Percentiles rank a stretch among this genome's conserved stretches.
Evolutionary conservation across 2,113 vertebrate genomes (phyloP).

Genomic region (Silurus glanis): DNA sequence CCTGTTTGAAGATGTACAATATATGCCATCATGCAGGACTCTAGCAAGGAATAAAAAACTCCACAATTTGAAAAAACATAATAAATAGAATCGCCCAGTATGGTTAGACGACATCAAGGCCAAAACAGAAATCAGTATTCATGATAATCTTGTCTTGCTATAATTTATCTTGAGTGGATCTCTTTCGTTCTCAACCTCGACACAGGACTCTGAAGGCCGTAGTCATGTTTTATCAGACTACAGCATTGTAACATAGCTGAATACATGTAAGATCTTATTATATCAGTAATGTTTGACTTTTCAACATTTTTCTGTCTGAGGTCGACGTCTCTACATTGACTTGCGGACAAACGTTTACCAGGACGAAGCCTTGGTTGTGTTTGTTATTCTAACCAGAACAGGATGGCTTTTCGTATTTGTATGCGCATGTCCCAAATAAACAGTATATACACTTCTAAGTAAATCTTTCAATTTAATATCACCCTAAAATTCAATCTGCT

Average conservation of each 20-base stretch:
- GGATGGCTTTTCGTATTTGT: background rate
- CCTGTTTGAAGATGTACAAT: background rate
- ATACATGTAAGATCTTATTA: background rate
- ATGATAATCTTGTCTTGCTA: background rate
- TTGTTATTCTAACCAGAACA: background rate
- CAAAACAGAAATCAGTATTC: background rate
- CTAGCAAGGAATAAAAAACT: background rate
- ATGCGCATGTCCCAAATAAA: background rate
- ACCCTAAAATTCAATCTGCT: background rate
- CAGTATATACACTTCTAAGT: background rate
- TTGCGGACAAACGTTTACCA: no score
- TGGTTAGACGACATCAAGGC: background rate
- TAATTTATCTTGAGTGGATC: background rate
- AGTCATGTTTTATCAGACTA: slow-evolving; percentile 8
- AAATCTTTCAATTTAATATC: background rate
- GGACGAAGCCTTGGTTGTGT: background rate
- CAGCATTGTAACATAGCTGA: slow-evolving; percentile 8
- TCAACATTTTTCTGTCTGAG: background rate
- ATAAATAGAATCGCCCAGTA: background rate
- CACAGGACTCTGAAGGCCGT: slow-evolving; percentile 5
- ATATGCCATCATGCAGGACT: background rate
- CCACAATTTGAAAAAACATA: background rate
- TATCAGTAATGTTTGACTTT: background rate
- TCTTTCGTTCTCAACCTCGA: background rate
- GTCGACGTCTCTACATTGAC: background rate